Evolutionary conservation across 1,140 invertebrate genomes (phyloP).

Genomic region (Antheraea pernyi): DNA sequence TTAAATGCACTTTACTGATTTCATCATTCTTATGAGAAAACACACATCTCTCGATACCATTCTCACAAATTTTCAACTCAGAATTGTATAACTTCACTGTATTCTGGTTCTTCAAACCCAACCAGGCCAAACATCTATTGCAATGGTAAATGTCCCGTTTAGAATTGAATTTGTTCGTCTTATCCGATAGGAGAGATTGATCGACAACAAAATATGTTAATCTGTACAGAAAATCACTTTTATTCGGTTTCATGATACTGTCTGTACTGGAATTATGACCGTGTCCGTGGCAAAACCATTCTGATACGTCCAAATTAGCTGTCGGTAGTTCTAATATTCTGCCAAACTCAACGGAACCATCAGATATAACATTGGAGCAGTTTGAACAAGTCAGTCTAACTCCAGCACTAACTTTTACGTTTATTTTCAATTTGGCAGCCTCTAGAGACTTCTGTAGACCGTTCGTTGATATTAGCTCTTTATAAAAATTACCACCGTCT

Average conservation of each 20-base stretch:
- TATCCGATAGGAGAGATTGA: constrained; percentile 51
- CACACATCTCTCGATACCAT: constrained; percentile 39
- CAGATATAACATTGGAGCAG: constrained; percentile 72
- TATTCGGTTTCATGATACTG: constrained; percentile 60
- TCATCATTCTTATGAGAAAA: constrained; percentile 46
- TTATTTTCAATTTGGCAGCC: constrained; percentile 48
- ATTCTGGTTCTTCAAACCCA: constrained; percentile 71
- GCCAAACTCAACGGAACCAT: constrained; percentile 60
- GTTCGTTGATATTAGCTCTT: constrained; percentile 67
- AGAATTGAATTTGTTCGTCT: constrained; percentile 64
- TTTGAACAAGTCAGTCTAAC: constrained; percentile 75
- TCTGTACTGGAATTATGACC: constrained; percentile 36
- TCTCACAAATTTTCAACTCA: constrained; percentile 56
- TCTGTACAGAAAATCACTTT: constrained; percentile 75
- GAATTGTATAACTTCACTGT: constrained; percentile 72
- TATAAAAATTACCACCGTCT: constrained; percentile 76
- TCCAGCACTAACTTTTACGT: constrained; percentile 53
- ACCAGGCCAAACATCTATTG: constrained; percentile 77
- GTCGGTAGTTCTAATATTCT: constrained; percentile 79
- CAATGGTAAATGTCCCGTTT: constrained; percentile 75
- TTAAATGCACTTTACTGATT: constrained; percentile 42
- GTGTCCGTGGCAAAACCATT: constrained; percentile 80
- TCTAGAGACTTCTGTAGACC: constrained; percentile 38
- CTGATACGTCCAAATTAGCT: constrained; percentile 75
- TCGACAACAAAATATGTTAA: constrained; percentile 76